Evolutionary conservation across 2,113 vertebrate species (phyloP), one percentile per base, ranked within the genome.

Genomic region (Connochaetes taurinus): DNA sequence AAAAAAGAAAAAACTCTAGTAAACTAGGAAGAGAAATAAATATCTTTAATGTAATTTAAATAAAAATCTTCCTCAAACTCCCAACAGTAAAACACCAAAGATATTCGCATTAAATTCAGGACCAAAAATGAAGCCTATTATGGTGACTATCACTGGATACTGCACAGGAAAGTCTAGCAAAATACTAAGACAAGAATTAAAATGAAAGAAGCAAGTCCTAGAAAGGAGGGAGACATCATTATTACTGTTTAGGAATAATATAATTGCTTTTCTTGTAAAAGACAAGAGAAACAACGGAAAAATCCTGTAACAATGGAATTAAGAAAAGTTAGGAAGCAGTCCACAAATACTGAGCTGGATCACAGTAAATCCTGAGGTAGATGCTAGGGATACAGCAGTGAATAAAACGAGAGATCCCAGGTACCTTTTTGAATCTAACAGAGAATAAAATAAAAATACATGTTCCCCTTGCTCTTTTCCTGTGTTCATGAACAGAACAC

Each of bases 131-230:
- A 74, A 29, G 43, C 29, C 62, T 92, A 16, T 6, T 43, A 40
- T 19, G 4, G 9, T 47, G 16, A 88, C 5, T 31, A 57, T 43
- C 58, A 64, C 0, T 14, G 21, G 95, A 64, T 6, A 55, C 5
- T 50, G 21, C n/a, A 55, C 19, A 27, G 19, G 6, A 90, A 74
- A 25, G 50, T 94, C 60, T n/a, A 96, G 25, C 52, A 95, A 94
- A 96, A 64, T 25, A 81, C 53, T 74, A 96, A 93, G 55, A 94
- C 71, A 96, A 89, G 50, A 95, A 81, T 80, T 58, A 83, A 86
- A 80, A 82, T 17, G 6, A 93, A 95, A 92, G 15, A 87, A 40
- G 47, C 16, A 92, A 85, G 80, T 58, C 89, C 45, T 76, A 88
- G 25, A 94, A 71, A 93, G 13, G 7, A 71, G 87, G 16, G 10